These are phyloP conservation scores for Caradrina kadenii DNA, from an alignment of 2,888 invertebrate species.

Conservation along the genomic window DNA sequence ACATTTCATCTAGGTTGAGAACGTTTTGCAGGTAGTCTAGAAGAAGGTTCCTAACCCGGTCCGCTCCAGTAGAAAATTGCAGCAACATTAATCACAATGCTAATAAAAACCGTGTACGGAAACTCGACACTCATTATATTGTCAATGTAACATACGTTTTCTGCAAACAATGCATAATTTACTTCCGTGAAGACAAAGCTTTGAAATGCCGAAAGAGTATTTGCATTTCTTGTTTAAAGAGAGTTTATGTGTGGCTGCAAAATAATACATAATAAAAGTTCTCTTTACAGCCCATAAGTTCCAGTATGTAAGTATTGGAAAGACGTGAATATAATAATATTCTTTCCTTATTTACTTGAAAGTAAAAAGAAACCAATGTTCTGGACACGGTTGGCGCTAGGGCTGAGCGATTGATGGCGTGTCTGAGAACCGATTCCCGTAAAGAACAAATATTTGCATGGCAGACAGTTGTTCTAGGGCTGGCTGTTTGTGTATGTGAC, in stretches of 20 bases:
- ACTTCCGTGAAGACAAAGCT: slow-evolving; percentile 50
- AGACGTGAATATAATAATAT: slow-evolving; percentile 22
- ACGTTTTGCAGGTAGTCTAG: neutral
- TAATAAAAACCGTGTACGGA: slow-evolving; percentile 49
- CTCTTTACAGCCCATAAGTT: slow-evolving; percentile 21
- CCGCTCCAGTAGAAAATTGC: slow-evolving; percentile 23
- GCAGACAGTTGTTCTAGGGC: too few relatives aligned
- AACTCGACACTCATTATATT: slow-evolving; percentile 51
- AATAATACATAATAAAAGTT: slow-evolving; percentile 6
- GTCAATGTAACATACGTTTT: slow-evolving; percentile 50
- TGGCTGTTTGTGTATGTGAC: too few relatives aligned
- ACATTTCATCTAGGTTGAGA: neutral
- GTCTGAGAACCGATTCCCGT: too few relatives aligned
- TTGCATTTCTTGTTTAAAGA: slow-evolving; percentile 22
- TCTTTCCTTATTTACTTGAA: slow-evolving; percentile 7
- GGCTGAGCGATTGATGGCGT: too few relatives aligned
- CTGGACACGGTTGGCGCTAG: too few relatives aligned
- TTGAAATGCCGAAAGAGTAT: slow-evolving; percentile 43
- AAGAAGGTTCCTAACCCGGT: slow-evolving; percentile 3
- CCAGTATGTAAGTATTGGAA: slow-evolving; percentile 4
- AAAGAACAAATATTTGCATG: too few relatives aligned
- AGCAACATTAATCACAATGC: slow-evolving; percentile 29
- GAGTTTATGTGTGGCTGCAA: slow-evolving; percentile 8
- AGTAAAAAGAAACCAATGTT: neutral
- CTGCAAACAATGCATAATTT: slow-evolving; percentile 51